A percentile compares a stretch with the other conserved stretches of the same genome.
Conservation (phyloP, 92 coral and sea anemone genomes). For the Heliopora coerulea region DNA sequence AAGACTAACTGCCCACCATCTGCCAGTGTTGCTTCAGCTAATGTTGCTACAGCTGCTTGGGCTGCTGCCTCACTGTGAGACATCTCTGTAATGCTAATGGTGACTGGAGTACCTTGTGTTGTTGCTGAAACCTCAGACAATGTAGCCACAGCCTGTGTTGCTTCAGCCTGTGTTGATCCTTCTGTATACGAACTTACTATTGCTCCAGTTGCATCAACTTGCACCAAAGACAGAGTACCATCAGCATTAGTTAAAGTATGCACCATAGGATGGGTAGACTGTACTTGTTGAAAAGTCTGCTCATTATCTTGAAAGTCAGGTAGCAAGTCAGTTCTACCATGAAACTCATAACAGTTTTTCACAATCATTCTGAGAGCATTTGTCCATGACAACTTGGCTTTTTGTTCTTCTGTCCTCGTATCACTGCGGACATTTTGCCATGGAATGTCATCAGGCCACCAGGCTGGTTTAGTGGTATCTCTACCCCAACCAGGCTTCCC, state of each 20-base stretch:
- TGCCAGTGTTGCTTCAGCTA: slow-evolving; percentile 96
- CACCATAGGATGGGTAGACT: slow-evolving; percentile 84
- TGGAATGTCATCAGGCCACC: slow-evolving; percentile 99
- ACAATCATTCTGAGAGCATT: slow-evolving; percentile 93
- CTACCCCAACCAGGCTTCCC: slow-evolving; percentile 99
- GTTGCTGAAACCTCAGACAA: slow-evolving; percentile 98
- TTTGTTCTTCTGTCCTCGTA: slow-evolving; percentile 92
- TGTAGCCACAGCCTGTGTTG: slow-evolving; percentile 99
- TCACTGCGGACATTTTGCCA: slow-evolving; percentile 99
- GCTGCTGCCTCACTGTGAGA: slow-evolving; percentile 95
- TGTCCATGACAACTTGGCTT: slow-evolving; percentile 97
- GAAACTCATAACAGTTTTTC: slow-evolving; percentile 98
- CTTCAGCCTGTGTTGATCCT: slow-evolving; percentile 92
- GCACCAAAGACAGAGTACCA: slow-evolving; percentile 93
- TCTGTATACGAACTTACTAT: slow-evolving; percentile 88
- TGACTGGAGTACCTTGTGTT: slow-evolving; percentile 68
- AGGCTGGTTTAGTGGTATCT: slow-evolving; percentile 90
- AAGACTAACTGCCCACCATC: slow-evolving; percentile 99
- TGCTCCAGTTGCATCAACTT: slow-evolving; percentile 99
- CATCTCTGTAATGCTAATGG: slow-evolving; percentile 76
- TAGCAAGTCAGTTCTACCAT: slow-evolving; percentile 90
- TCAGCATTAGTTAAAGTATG: slow-evolving; percentile 99
- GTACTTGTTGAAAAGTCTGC: slow-evolving; percentile 71
- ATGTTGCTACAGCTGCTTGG: slow-evolving; percentile 98
- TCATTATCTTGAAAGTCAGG: slow-evolving; percentile 82